Evolutionary conservation across 2,113 vertebrate genomes (phyloP), one percentile per base, ranked within the genome.

Genomic region (Eurypyga helias): DNA sequence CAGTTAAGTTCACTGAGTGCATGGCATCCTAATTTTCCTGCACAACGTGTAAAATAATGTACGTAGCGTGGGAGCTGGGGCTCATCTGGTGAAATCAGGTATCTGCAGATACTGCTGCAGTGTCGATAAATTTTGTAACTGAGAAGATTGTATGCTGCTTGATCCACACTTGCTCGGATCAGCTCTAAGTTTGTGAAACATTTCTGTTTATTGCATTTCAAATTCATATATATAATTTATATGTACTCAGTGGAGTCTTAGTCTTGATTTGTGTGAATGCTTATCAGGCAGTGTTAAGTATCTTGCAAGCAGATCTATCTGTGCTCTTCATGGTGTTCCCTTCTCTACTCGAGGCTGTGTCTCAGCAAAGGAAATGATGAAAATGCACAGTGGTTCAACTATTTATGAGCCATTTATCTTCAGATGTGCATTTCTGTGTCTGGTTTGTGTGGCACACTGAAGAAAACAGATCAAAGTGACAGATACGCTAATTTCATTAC

Each of bases 401-500:
- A 13, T 26, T n/a, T 54, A 43, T 34, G 78, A 90, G 65, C 64
- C 95, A 55, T 87, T 96, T 92, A 62, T 90, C 60, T 85, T 86
- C 62, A 85, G 57, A 84, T 89, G 87, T 83, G 9, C 49, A 57
- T 83, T 83, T 78, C 34, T 88, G 36, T 46, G n/a, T 70, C 85
- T 96, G 89, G n/a, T 88, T 87, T 90, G 12, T 71, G 67, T 95
- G 89, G 31, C 51, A 45, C 61, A 58, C 49, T 54, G 75, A 89
- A 70, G 66, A 87, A 85, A 93, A 81, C 33, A 83, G 94, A 93
- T 95, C 60, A 76, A 87, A 92, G 83, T 67, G 79, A 75, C 65
- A 93, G 70, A 70, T 83, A 71, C 61, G 81, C n/a, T 91, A 84
- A 87, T 96, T 95, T 94, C 90, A 76, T 90, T 96, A 90, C 77